Base-by-base conservation (phyloP, 2,113 vertebrate species). In the Polyodon spathula region DNA sequence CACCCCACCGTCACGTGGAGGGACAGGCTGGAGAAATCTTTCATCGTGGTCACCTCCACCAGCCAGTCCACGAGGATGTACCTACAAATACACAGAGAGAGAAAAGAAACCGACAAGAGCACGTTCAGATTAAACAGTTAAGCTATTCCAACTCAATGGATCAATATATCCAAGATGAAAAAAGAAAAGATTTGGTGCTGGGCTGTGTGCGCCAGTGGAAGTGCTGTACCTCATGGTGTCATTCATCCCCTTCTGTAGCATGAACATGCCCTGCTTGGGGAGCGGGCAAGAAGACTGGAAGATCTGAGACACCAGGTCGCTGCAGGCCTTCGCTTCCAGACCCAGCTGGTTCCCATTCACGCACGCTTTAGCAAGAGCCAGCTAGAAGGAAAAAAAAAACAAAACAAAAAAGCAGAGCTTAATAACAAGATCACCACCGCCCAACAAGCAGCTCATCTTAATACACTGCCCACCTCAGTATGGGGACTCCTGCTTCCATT, bases 31-130 rank as follows among this genome's bases (percentile, higher is more conserved):
- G 95, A 92, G 59, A 98, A 97, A 68, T 94, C 95, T 73, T 97
- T 99, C 93, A 97, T 97, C 12, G 95, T 98, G 64, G 94, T 90
- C 50, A 97, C 96, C 70, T 97, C 96, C 9, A 96, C 95, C 56
- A 99, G 82, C 96, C 96, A 99, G 67, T 99, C 96, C 8, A 99
- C 88, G 61, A 99, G 73, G 61, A 99, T 98, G 71, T 99, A 98
- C 71, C 96, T 99, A 62, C 8, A 59, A 1, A 54, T 53, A 42
- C 60, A 7, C 2, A 40, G 4, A 14, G 15, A n/a, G n/a, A n/a
- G n/a, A n/a, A n/a, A n/a, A n/a, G n/a, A n/a, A n/a, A n/a, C n/a
- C n/a, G n/a, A n/a, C n/a, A n/a, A n/a, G n/a, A n/a, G n/a, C n/a
- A n/a, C n/a, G n/a, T n/a, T n/a, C n/a, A 51, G 14, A 10, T 6